A percentile compares a stretch with the other conserved stretches of the same genome.
Evolutionary conservation across 2,888 invertebrate species (phyloP).

Genomic region (Monoplex corrugatus): DNA sequence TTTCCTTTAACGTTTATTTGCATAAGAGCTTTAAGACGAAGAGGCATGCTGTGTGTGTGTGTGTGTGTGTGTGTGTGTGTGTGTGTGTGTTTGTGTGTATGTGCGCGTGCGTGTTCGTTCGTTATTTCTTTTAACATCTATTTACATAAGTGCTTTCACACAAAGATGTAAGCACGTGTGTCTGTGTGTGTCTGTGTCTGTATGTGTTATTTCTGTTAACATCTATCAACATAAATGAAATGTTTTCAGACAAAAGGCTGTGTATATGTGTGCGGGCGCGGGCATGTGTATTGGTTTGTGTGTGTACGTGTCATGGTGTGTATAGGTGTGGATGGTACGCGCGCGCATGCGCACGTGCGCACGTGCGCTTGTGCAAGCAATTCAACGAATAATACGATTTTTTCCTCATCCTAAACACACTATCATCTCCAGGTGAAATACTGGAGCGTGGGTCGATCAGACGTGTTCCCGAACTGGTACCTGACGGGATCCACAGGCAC

Average conservation of each 20-base stretch:
- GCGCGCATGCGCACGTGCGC: not conserved
- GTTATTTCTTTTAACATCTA: not conserved
- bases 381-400: slow-evolving; percentile 41
- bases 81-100: slow-evolving; percentile 17
- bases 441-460: slow-evolving; percentile 68
- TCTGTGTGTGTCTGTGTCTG: not conserved
- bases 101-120: not conserved
- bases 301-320: not conserved
- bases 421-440: slow-evolving; percentile 41
- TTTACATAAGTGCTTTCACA: not conserved
- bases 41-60: slow-evolving; percentile 3
- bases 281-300: not conserved
- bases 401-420: no score
- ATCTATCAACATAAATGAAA: no score
- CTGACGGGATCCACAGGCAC: slow-evolving; percentile 45
- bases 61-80: slow-evolving; percentile 26
- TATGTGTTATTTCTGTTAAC: slow-evolving; percentile 8
- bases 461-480: slow-evolving; percentile 71
- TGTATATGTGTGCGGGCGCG: no score
- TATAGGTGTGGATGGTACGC: not conserved
- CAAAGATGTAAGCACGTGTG: not conserved
- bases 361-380: not conserved
- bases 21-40: no score
- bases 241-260: no score
- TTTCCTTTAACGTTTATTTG: no score